These are phyloP conservation scores for Leptinotarsa tumamoca DNA, from an alignment of 2,888 invertebrate species.

Conservation along the genomic window DNA sequence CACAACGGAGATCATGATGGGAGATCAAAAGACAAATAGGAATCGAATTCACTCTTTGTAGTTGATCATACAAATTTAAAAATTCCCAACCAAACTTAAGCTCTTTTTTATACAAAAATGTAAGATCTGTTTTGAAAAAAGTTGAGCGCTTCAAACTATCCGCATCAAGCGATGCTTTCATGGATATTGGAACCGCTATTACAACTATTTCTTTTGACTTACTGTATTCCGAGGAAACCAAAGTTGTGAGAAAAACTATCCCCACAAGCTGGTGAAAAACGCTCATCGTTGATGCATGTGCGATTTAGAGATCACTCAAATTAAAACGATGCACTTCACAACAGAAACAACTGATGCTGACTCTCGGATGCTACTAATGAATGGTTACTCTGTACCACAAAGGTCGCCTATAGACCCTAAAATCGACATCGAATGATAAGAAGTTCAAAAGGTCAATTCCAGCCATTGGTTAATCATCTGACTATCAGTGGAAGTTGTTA, in stretches of 20 bases:
- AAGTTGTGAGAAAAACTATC: conserved; percentile 32
- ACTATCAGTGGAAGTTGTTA: conserved; percentile 39
- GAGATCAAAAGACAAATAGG: no score
- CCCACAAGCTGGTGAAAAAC: conserved; percentile 34
- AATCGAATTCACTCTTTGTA: no score
- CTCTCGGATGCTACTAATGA: conserved; percentile 39
- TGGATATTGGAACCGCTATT: neutral
- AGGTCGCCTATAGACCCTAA: conserved; percentile 47
- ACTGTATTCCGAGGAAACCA: conserved; percentile 36
- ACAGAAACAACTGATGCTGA: conserved; percentile 30
- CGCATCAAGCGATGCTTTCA: neutral
- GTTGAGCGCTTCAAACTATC: neutral
- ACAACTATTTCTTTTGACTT: conserved; percentile 28
- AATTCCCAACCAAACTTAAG: no score
- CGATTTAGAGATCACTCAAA: conserved; percentile 9
- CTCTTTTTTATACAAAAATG: no score
- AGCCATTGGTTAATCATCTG: conserved; percentile 47
- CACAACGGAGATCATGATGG: no score
- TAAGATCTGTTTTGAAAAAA: neutral
- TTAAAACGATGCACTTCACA: conserved; percentile 25
- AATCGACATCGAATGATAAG: conserved; percentile 50
- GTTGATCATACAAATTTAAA: no score
- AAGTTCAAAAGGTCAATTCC: conserved; percentile 51
- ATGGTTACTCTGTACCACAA: conserved; percentile 36
- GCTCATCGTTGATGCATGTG: conserved; percentile 38